phyloP scores from a whole-genome alignment of 2,113 vertebrate species.

The Lipophrys pholis region DNA sequence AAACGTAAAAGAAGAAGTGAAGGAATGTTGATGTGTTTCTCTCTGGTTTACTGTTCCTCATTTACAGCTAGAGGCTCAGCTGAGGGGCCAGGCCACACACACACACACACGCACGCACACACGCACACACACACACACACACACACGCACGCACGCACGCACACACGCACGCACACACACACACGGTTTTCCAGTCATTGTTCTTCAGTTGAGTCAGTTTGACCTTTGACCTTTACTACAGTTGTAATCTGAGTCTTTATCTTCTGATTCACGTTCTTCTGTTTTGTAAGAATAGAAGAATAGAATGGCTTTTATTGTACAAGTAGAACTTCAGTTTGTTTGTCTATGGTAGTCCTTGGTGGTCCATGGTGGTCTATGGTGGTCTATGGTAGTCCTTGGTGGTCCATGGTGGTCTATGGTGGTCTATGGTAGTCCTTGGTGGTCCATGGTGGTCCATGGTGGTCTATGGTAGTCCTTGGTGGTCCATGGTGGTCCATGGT shows the following conservation, averaged over 20 bases:
- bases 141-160: conserved; percentile 6
- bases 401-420: too few species aligned
- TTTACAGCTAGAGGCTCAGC: conserved; percentile 40
- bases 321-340: too few species aligned
- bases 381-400: too few species aligned
- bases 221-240: background rate
- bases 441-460: too few species aligned
- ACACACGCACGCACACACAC: conserved; percentile 4
- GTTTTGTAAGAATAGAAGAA: too few species aligned
- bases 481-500: too few species aligned
- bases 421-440: too few species aligned
- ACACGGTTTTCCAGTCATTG: background rate
- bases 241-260: background rate
- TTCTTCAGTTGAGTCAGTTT: background rate
- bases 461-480: too few species aligned
- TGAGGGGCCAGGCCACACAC: background rate
- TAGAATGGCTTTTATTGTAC: too few species aligned
- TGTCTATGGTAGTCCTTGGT: too few species aligned
- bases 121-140: conserved; percentile 17
- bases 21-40: conserved; percentile 57
- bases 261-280: too few species aligned
- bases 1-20: background rate
- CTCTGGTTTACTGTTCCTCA: conserved; percentile 59
- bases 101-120: conserved; percentile 10
- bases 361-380: too few species aligned